Evolutionary conservation across 2,888 invertebrate species (phyloP), one percentile per base, ranked within the genome.

Genomic region (Choreutis nemorana): DNA sequence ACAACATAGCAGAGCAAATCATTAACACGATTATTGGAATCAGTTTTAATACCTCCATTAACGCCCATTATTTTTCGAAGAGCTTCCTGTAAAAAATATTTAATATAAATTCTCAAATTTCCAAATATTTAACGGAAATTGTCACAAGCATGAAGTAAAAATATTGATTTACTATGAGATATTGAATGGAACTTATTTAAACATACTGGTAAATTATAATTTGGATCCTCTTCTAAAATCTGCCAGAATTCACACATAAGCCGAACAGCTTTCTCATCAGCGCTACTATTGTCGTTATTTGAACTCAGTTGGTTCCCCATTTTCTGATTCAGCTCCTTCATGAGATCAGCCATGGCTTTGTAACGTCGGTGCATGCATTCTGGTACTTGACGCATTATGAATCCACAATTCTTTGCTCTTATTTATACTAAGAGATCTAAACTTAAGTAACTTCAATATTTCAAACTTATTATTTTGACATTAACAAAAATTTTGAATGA

Each of bases 221-320:
- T 44, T 1, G 71, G 68, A 30, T 72, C 55, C 33, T 68, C 59
- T 36, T 70, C 61, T 1, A 72, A 50, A 33, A 67, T 66, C 20
- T 63, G 58, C 77, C 75, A 75, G 33, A 77, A 66, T 13, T 71
- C 49, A 33, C 67, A 63, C 65, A 75, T 65, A 1, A 75, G 48
- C 30, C 55, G 61, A 12, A 66, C 44, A 9, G 60, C 53, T 4
- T 15, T 25, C 11, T 27, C 26, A 14, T 27, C 28, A 3, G 29
- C 33, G 3, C 26, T 30, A 1, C 37, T 23, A 5, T 33, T 34
- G 4, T 43, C 37, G 2, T 13, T 18, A 1, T 35, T 27, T 0
- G 45, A 33, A 0, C 28, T 32, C n/a, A n/a, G n/a, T 3, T 26
- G 31, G 3, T 28, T 26, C 5, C 40, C 37, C 18, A 29, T 31